Evolutionary conservation across 2,113 vertebrate species (phyloP), one percentile per base, ranked within the genome.

Genomic region (Hippocampus barbouri): DNA sequence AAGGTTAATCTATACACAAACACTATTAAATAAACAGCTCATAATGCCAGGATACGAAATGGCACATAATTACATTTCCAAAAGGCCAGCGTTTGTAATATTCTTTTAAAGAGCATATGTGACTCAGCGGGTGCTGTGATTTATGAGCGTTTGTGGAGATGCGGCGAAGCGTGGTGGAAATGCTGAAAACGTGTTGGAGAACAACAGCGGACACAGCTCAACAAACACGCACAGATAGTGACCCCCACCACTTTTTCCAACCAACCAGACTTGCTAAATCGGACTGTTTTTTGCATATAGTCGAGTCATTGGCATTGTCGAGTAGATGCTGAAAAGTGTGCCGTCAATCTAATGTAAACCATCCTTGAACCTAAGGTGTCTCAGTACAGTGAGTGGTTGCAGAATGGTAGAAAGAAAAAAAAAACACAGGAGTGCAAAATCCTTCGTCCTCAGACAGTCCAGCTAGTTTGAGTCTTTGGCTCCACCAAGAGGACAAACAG

Each of bases 1-100:
- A 90, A 90, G 87, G 87, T 89, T 89, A 89, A 91, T 88, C 80
- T 81, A 81, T 85, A 90, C 84, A 87, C 87, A 88, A 89, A 91
- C 86, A 80, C 71, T 69, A 79, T 75, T 79, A 77, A 83, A 87
- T 88, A 89, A 89, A 89, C 81, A 86, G 76, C 75, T 75, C 73
- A 15, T 73, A 51, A 74, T 76, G 76, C 73, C 21, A 66, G 47
- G 76, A 81, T 71, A 78, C 71, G 80, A 84, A 75, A 88, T 49
- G 79, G 78, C 87, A 89, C 77, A 86, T 88, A 81, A 89, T 89
- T 87, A 89, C 86, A 83, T 84, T 83, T 85, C 54, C 71, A 65
- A 89, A 90, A 90, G 87, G 89, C 88, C 85, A 87, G 49, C 78
- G 86, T 87, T 89, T 90, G 87, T 85, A 89, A 89, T 89, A 85